Percentiles rank a stretch among this genome's conserved stretches.
phyloP scores from a whole-genome alignment of 2,797 vertebrate species.

The Poeciliopsis gracilis region DNA sequence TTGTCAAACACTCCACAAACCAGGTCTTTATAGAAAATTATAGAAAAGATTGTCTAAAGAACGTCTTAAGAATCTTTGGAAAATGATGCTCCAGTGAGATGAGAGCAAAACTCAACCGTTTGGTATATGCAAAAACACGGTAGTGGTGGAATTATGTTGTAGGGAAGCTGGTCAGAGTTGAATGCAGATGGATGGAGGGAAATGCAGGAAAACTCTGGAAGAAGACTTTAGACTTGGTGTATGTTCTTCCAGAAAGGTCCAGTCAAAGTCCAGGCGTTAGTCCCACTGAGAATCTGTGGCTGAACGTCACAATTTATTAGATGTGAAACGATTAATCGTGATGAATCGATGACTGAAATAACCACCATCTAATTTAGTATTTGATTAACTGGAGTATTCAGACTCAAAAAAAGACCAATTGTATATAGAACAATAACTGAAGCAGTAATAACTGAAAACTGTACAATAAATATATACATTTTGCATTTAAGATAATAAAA shows the following conservation, averaged over 20 bases:
- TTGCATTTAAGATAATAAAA: too few species aligned
- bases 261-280: not conserved
- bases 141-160: not conserved
- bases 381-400: too few species aligned
- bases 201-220: not conserved
- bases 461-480: too few species aligned
- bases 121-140: not conserved
- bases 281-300: not conserved
- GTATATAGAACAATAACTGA: too few species aligned
- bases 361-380: too few species aligned
- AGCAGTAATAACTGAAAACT: too few species aligned
- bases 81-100: not conserved
- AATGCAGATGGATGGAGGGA: not conserved
- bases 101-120: not conserved
- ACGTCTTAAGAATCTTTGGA: not conserved
- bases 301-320: not conserved
- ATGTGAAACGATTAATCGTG: too few species aligned
- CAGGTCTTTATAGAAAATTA: not conserved
- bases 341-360: too few species aligned
- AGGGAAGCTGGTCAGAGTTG: not conserved
- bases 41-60: not conserved
- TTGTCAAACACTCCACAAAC: not conserved
- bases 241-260: not conserved
- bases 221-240: not conserved
- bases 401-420: too few species aligned